Conservation (phyloP, 1,140 invertebrate genomes). For the Orchestia grillus region DNA sequence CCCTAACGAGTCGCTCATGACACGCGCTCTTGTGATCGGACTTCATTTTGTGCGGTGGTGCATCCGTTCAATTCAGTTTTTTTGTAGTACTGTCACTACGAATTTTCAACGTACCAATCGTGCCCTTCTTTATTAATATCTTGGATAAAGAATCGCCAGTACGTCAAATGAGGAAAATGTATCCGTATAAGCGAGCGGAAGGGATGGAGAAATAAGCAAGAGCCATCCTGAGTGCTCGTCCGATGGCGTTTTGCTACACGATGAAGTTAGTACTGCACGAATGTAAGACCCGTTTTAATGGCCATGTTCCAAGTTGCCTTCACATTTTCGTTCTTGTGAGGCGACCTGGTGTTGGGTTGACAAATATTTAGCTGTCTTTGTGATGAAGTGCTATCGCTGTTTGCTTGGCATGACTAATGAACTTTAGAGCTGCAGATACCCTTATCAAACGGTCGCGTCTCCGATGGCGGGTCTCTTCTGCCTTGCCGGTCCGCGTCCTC, state of each 20-base stretch:
- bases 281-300: not conserved
- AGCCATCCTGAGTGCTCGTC: not conserved
- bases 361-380: not conserved
- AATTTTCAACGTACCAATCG: too few relatives aligned
- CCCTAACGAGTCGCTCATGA: too few relatives aligned
- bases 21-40: too few relatives aligned
- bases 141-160: too few relatives aligned
- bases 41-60: too few relatives aligned
- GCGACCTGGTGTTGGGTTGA: not conserved
- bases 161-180: not conserved
- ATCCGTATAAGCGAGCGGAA: not conserved
- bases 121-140: too few relatives aligned
- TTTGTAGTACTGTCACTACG: too few relatives aligned
- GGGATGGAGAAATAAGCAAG: not conserved
- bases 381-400: not conserved
- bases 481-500: not conserved
- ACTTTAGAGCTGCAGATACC: constrained; percentile 35
- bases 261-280: not conserved
- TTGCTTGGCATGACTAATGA: constrained; percentile 23
- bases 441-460: constrained; percentile 27
- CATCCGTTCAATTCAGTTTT: too few relatives aligned
- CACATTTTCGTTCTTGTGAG: not conserved
- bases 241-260: not conserved
- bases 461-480: not conserved
- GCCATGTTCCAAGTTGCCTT: not conserved